phyloP scores from a whole-genome alignment of 2,888 invertebrate species.

The Aricia artaxerxes region DNA sequence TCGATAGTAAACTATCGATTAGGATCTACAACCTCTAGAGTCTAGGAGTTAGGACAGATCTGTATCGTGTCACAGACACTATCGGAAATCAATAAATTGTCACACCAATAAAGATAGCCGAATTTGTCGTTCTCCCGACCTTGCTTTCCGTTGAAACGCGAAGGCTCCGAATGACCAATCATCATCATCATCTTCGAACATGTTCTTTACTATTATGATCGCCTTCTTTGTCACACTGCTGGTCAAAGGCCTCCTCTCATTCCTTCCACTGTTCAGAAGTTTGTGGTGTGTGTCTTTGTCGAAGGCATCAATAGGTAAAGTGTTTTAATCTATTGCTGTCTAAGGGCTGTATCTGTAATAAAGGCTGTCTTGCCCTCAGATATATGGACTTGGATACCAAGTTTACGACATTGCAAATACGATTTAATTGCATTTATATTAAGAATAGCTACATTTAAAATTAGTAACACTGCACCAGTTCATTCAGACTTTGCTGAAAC shows the following conservation, averaged over 20 bases:
- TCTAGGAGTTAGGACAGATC: neutral
- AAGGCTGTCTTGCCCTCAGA: too few species aligned
- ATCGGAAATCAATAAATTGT: neutral
- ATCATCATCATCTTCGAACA: neutral
- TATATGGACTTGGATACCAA: too few species aligned
- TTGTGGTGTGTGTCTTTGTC: too few species aligned
- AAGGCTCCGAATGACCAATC: neutral
- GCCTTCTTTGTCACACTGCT: too few species aligned
- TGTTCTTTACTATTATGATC: neutral
- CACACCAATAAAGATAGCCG: neutral
- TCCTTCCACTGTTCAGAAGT: neutral
- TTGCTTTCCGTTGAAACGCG: conserved; percentile 20
- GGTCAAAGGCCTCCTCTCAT: too few species aligned
- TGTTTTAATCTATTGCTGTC: too few species aligned
- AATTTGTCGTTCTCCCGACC: neutral
- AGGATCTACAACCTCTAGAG: neutral
- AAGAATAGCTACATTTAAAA: neutral
- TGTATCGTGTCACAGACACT: neutral
- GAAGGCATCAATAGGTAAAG: too few species aligned
- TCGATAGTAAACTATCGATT: neutral
- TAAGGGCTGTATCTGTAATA: too few species aligned
- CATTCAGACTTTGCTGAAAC: neutral
- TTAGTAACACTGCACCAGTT: too few species aligned
- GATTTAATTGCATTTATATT: neutral
- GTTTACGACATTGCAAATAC: too few species aligned